Percentiles rank a stretch among this genome's conserved stretches.
Conservation (phyloP, 2,888 invertebrate genomes). For the Psylliodes chrysocephalus region DNA sequence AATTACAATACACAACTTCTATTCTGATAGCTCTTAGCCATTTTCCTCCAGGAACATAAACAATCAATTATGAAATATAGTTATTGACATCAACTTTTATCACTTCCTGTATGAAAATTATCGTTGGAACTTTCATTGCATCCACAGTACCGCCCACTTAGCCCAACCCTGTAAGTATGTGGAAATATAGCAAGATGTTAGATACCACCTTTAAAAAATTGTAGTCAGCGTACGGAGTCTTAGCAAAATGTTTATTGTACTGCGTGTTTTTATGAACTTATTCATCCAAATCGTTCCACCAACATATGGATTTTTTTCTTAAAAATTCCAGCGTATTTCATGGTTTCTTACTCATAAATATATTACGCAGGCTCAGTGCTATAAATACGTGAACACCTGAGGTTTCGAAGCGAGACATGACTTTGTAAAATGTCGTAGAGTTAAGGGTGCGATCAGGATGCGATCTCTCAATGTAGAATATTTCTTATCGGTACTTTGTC, state of each 20-base stretch:
- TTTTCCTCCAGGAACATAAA: not conserved
- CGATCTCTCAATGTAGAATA: not conserved
- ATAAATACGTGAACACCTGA: not conserved
- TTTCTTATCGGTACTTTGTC: not conserved
- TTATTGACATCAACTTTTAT: conserved; percentile 25
- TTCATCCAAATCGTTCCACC: conserved; percentile 6
- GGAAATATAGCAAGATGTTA: conserved; percentile 37
- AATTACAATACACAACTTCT: not conserved
- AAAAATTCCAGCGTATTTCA: not conserved
- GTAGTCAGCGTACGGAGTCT: conserved; percentile 24
- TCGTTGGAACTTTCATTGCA: conserved; percentile 19
- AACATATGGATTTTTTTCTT: not conserved
- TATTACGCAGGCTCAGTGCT: not conserved
- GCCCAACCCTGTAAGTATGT: conserved; percentile 34
- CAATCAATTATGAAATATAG: conserved; percentile 20
- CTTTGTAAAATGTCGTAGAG: not conserved
- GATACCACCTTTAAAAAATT: conserved; percentile 31
- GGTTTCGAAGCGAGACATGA: not conserved
- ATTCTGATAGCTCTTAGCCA: not conserved
- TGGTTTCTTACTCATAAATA: not conserved
- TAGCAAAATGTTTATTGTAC: conserved; percentile 34
- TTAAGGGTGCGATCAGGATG: not conserved
- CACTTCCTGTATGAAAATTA: conserved; percentile 27
- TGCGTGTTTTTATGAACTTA: conserved; percentile 26
- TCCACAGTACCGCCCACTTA: conserved; percentile 22